Percentiles rank a stretch among this genome's conserved stretches.
phyloP scores from a whole-genome alignment of 2,113 vertebrate species.

The Cygnus buccinator region DNA sequence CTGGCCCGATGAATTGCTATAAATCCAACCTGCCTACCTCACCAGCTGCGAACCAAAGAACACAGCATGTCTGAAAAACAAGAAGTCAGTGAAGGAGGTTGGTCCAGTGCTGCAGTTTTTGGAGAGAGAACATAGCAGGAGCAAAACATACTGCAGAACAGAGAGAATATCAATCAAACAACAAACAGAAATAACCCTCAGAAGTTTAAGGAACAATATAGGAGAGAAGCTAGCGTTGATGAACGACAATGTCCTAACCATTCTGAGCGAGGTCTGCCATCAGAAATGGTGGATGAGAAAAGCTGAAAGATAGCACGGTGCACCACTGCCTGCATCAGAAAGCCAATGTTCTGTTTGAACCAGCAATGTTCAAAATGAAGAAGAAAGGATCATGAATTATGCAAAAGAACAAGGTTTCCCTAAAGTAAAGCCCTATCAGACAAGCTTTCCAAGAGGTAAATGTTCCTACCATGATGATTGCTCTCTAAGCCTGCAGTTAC shows the following conservation, averaged over 20 bases:
- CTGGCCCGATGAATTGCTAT: neutral
- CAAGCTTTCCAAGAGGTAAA: neutral
- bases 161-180: neutral
- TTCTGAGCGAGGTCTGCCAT: fast-evolving
- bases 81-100: neutral
- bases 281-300: neutral
- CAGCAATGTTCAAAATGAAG: neutral
- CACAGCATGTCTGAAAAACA: neutral
- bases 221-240: neutral
- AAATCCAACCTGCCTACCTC: neutral
- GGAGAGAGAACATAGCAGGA: neutral
- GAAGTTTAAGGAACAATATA: neutral
- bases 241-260: neutral
- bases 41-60: neutral
- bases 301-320: neutral
- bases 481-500: neutral
- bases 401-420: neutral
- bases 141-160: neutral
- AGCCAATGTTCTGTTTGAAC: neutral
- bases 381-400: neutral
- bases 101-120: neutral
- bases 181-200: neutral
- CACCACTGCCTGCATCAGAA: neutral
- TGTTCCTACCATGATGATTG: neutral
- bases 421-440: neutral